Conservation (phyloP, 2,113 vertebrate genomes). For the Melanotaenia duboulayi region DNA sequence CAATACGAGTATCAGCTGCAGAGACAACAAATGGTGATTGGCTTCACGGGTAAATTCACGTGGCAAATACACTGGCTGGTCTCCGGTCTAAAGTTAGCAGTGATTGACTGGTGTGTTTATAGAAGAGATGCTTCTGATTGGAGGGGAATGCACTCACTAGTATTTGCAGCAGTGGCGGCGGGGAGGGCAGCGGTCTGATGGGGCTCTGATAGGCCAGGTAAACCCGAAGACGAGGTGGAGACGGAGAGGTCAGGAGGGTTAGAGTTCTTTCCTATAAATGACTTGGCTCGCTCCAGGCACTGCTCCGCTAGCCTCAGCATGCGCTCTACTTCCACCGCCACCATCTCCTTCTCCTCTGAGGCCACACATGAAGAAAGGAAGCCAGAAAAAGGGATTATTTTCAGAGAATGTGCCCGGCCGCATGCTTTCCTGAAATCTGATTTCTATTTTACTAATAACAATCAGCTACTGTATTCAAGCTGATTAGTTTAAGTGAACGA, state of each 20-base stretch:
- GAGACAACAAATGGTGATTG: not conserved
- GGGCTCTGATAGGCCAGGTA: conserved; percentile 19
- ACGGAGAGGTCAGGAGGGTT: conserved; percentile 23
- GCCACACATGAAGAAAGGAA: not conserved
- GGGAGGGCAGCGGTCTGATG: not conserved
- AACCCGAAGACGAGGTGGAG: not conserved
- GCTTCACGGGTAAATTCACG: conserved; percentile 6
- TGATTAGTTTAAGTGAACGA: conserved; percentile 31
- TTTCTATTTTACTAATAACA: not conserved
- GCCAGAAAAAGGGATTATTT: not conserved
- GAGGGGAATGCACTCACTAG: conserved; percentile 43
- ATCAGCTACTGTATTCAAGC: conserved; percentile 6
- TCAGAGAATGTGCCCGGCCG: not conserved
- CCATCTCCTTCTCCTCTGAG: conserved; percentile 74
- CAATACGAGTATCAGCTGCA: conserved; percentile 21
- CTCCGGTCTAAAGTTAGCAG: no score
- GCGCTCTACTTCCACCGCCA: conserved; percentile 85
- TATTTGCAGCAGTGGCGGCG: not conserved
- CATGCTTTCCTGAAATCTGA: not conserved
- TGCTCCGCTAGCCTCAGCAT: conserved; percentile 94
- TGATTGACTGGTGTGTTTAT: not conserved
- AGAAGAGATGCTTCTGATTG: conserved; percentile 1
- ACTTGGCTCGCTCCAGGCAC: conserved; percentile 93
- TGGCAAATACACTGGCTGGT: not conserved
- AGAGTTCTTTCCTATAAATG: conserved; percentile 77